Evolutionary conservation across 64 coral and sea anemone genomes (phyloP), one percentile per base, ranked within the genome.

Genomic region (Actinia tenebrosa): DNA sequence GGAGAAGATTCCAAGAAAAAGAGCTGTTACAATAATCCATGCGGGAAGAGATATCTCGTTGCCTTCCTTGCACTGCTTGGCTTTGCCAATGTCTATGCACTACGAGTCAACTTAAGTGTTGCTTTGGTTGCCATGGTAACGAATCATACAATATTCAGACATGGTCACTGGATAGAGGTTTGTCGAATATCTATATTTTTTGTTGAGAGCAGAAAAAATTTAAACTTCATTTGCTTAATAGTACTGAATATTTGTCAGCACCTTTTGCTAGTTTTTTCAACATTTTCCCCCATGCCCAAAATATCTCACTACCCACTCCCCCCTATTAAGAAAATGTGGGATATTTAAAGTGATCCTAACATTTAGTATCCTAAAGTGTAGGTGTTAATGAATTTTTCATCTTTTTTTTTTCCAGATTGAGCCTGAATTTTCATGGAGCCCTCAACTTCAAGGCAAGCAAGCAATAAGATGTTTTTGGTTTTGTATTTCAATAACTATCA

Each of bases 61-160:
- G 88, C 94, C 30, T 44, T 96, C 56, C 82, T 96, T 52, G 91
- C 94, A 72, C 64, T 96, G 75, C 82, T 96, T 90, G 94, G 94
- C 55, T 96, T 96, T 88, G 88, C 86, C 3, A 96, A 96, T 90
- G 91, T 96, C n/a, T 96, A 96, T 72, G 94, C 91, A 25, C 60
- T 96, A 19, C 79, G 94, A 56, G 94, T 96, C 25, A 96, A 96
- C 72, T 75, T 96, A 14, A 96, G 94, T 88, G 91, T 96, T 64
- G 94, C 94, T 77, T 85, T 96, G 53, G 94, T 96, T 61, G 94
- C 94, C 27, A 96, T 96, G 94, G 94, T 96, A 55, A 60, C 94
- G 16, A 93, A 96, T 10, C 88, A 71, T 63, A 93, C 84, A 79
- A 78, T 87, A 66, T 27, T 84, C 83, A 77, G 86, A 77, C 84